Base-by-base conservation (phyloP, 2,797 vertebrate genomes). In the Acanthurus lineatus region DNA sequence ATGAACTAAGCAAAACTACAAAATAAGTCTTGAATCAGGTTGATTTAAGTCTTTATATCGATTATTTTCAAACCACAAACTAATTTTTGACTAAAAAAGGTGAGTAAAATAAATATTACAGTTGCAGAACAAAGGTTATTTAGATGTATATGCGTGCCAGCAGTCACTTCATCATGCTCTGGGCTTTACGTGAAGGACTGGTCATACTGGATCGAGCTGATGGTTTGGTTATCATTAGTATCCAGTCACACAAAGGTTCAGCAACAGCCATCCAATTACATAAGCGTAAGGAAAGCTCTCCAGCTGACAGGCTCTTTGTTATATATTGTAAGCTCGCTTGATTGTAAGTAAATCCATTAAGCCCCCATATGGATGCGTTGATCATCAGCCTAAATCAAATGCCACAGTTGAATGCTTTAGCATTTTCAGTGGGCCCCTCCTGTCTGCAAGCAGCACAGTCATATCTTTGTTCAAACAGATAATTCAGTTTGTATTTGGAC, bases 281-380 rank as follows among this genome's bases (percentile, higher is more conserved):
- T 86, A 80, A 88, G 69, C 85, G 73, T 56, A 59, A 40, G 7
- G 69, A 82, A 77, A 69, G 15, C 77, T 88, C 70, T 89, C 72
- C 59, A 86, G 77, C 82, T 78, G 69, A 88, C 78, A 86, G 77
- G 9, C 79, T 86, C 86, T 86, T 85, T 89, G 84, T 90, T 82
- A 87, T 81, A 28, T 53, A 48, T 61, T 19, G 0, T 82, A 75
- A 86, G 56, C 82, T 65, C 11, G 11, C 73, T 69, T 76, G 85
- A 85, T 89, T 85, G 72, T 72, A 76, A 83, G 75, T 72, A 81
- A 89, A 86, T 89, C 79, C 73, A 86, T 91, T 88, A 88, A 88
- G 61, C 67, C 77, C 16, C 75, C 72, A 73, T 74, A 82, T 78
- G 73, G 81, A 85, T 49, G 70, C 65, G 83, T 73, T 90, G 86